Conservation (phyloP, 2,797 vertebrate genomes). For the Dermochelys coriacea region DNA sequence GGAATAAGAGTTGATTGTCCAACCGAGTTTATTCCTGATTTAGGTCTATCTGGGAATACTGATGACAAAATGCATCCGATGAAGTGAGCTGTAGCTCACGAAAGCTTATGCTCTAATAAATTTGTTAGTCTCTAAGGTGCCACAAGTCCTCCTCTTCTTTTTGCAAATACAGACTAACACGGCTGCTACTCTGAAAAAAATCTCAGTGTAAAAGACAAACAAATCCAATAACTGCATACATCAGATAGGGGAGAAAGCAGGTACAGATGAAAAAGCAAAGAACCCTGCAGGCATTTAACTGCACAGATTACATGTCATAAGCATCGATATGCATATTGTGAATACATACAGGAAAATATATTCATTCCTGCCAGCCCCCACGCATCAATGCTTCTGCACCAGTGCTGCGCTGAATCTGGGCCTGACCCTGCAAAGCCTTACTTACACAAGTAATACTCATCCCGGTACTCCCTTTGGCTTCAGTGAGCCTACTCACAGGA, state of each 20-base stretch:
- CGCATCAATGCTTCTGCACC: rapidly evolving
- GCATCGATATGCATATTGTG: neutral
- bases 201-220: neutral
- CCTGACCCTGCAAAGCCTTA: neutral
- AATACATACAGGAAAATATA: neutral
- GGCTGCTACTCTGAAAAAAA: too few relatives aligned
- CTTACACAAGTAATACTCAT: rapidly evolving
- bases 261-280: neutral
- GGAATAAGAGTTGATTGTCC: neutral
- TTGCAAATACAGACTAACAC: too few relatives aligned
- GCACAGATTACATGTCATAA: rapidly evolving
- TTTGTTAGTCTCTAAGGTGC: too few relatives aligned
- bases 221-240: neutral
- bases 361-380: neutral
- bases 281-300: neutral
- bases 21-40: constrained; percentile 18
- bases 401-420: neutral
- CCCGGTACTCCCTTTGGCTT: neutral
- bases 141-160: too few relatives aligned
- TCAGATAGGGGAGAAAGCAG: neutral
- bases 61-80: neutral
- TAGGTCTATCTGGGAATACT: neutral
- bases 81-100: too few relatives aligned
- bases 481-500: neutral
- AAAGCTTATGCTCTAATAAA: too few relatives aligned